Conservation (phyloP, 2,113 vertebrate genomes). For the Oceanites oceanicus region DNA sequence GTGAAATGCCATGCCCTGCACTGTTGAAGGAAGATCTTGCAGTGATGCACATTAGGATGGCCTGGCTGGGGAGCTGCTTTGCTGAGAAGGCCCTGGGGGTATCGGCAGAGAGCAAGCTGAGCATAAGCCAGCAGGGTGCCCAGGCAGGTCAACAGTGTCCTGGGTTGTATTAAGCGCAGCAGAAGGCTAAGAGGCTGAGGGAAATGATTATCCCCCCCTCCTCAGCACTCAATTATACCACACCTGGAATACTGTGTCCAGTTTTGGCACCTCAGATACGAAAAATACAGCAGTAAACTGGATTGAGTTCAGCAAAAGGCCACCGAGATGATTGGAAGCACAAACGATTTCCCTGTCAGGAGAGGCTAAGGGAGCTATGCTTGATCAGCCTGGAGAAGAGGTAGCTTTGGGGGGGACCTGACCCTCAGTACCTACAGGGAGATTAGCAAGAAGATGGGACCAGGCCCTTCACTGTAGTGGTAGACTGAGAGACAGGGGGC, state of each 20-base stretch:
- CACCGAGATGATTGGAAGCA: background rate
- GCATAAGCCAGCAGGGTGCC: background rate
- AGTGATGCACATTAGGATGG: background rate
- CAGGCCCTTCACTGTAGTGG: background rate
- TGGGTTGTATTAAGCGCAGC: background rate
- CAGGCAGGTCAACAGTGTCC: background rate
- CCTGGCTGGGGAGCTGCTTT: background rate
- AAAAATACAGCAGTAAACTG: background rate
- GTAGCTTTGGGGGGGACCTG: background rate
- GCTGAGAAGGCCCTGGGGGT: background rate
- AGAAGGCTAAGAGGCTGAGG: background rate
- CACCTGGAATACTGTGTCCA: background rate
- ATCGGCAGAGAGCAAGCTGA: background rate
- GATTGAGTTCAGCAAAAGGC: background rate
- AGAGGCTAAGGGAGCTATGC: background rate
- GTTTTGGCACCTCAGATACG: background rate
- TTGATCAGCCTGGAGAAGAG: background rate
- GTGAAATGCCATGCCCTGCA: background rate
- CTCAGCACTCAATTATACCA: background rate
- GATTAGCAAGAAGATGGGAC: background rate
- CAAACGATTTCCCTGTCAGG: background rate
- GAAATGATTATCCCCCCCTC: background rate
- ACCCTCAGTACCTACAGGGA: background rate
- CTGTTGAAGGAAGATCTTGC: background rate
- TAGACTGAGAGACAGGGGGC: background rate